phyloP scores from a whole-genome alignment of 2,113 vertebrate species.

The Puffinus mauretanicus region DNA sequence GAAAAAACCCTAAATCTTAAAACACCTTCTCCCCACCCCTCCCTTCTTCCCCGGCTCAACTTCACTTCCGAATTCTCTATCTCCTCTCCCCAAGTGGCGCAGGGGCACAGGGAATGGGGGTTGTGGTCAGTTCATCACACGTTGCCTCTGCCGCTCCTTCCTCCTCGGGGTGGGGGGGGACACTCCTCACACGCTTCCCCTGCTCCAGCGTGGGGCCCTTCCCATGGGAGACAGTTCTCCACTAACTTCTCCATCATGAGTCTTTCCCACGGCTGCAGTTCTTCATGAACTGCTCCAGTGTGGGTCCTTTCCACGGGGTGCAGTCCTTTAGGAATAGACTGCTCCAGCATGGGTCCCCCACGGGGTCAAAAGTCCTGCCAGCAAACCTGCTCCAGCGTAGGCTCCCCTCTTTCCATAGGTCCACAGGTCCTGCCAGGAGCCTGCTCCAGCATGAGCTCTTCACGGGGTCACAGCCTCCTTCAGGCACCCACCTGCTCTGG shows the following conservation, averaged over 20 bases:
- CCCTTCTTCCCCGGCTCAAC: neutral
- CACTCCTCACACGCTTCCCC: neutral
- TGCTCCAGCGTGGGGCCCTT: neutral
- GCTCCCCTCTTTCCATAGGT: neutral
- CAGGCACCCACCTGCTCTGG: neutral
- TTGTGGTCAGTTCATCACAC: too few species aligned
- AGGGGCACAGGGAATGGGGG: neutral
- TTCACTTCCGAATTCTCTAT: neutral
- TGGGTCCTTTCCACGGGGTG: too few species aligned
- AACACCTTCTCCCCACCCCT: neutral
- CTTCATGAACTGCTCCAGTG: neutral
- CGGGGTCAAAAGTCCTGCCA: neutral
- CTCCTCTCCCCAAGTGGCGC: accelerated
- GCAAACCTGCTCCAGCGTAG: neutral
- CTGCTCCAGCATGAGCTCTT: too few species aligned
- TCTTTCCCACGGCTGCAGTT: neutral
- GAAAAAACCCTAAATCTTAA: neutral
- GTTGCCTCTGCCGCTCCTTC: neutral
- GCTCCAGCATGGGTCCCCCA: neutral
- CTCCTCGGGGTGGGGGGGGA: too few species aligned
- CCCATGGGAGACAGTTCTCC: neutral
- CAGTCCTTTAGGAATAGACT: too few species aligned
- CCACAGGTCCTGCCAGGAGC: too few species aligned
- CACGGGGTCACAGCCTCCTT: neutral
- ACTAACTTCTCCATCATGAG: neutral